Base-by-base conservation (phyloP, 2,113 vertebrate genomes). In the Conger conger region DNA sequence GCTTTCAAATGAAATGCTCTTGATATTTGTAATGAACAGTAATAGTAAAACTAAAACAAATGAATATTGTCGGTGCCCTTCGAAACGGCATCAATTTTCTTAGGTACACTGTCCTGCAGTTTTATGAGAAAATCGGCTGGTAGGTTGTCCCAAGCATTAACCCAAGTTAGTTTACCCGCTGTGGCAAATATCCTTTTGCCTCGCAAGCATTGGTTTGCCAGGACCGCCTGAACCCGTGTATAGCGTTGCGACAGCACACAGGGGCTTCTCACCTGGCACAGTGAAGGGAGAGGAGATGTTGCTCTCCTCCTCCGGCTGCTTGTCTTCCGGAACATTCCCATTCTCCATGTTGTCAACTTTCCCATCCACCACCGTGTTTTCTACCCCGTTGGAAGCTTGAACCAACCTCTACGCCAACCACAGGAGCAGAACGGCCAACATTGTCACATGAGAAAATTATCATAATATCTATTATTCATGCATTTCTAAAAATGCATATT, bases 281-380 rank as follows among this genome's bases (percentile, higher is more conserved):
- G 93, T 94, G 90, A 97, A 97, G 0, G 96, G 97, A 78, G 96
- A 95, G 16, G 88, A 88, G 68, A 94, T 37, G 50, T 88, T 90
- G 0, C 93, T 88, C 63, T 95, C 96, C 0, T 88, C 85, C 50
- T 92, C 93, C 2, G 93, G 94, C 5, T 93, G 92, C 86, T 94
- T 96, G 13, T 95, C 96, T 87, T 91, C 91, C 1, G 93, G 93
- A 1, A 96, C 85, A 0, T 92, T 94, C 27, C 96, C 97, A 0
- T 97, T 97, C 88, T 96, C 96, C 0, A 96, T 91, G 84, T 93
- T 94, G 40, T 96, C 94, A 2, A 92, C 93, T 45, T 93, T 95
- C 78, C 95, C 95, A 37, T 96, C 96, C 77, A 94, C 89, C 0
- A 93, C 92, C 88, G 95, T 94, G 84, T 87, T 90, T n/a, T 85